Percentiles rank a stretch among this genome's conserved stretches.
phyloP scores from a whole-genome alignment of 2,888 invertebrate genomes.

The Lysandra coridon region DNA sequence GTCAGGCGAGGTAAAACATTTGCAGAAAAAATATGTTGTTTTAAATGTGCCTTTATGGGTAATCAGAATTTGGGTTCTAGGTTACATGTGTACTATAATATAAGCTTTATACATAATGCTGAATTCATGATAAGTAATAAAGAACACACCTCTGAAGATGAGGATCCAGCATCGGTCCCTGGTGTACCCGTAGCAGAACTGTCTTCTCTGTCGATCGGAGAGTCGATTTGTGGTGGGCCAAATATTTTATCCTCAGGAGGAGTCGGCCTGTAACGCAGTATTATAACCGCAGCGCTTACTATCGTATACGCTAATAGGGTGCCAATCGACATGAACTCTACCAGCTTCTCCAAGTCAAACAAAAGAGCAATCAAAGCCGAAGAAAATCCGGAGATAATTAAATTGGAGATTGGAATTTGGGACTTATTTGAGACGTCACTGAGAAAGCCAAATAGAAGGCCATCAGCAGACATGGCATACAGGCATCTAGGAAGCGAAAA shows the following conservation, averaged over 20 bases:
- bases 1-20: background rate
- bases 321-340: conserved; percentile 97
- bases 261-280: conserved; percentile 88
- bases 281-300: conserved; percentile 93
- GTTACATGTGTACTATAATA: too few relatives aligned
- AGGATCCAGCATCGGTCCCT: conserved; percentile 81
- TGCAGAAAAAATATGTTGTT: too few relatives aligned
- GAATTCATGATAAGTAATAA: background rate
- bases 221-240: conserved; percentile 73
- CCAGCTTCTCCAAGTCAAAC: conserved; percentile 93
- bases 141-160: conserved; percentile 73
- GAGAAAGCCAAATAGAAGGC: conserved; percentile 89
- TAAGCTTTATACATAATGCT: too few relatives aligned
- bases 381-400: conserved; percentile 87
- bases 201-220: conserved; percentile 80
- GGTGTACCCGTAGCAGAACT: conserved; percentile 83
- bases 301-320: conserved; percentile 94
- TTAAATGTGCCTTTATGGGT: too few relatives aligned
- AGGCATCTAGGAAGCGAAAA: conserved; percentile 92
- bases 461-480: conserved; percentile 95
- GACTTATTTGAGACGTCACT: conserved; percentile 89
- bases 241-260: conserved; percentile 74
- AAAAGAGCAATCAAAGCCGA: conserved; percentile 90
- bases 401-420: conserved; percentile 88
- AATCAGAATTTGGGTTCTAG: too few relatives aligned